phyloP scores from a whole-genome alignment of 2,797 vertebrate genomes.

The Enteromius fasciolatus region DNA sequence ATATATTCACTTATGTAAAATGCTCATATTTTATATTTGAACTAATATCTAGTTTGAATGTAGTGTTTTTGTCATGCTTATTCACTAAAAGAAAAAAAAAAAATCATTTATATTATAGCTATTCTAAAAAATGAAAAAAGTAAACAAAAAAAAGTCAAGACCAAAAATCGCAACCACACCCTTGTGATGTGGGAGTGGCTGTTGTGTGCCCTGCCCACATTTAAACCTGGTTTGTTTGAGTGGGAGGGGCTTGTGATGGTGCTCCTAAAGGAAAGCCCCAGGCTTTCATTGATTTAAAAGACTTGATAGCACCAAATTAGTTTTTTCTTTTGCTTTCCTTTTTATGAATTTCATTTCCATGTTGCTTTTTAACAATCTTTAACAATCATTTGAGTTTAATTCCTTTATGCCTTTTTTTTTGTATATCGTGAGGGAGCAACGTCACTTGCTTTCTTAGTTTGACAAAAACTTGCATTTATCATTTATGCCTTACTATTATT shows the following conservation, averaged over 20 bases:
- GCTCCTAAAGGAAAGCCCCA: conserved; percentile 60
- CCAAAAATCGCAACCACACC: conserved; percentile 82
- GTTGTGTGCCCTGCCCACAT: conserved; percentile 56
- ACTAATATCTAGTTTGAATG: conserved; percentile 86
- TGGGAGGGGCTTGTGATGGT: conserved; percentile 59
- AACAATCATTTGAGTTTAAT: conserved; percentile 77
- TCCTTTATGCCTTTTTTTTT: conserved; percentile 76
- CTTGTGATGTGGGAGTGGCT: conserved; percentile 66
- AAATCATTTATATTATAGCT: conserved; percentile 75
- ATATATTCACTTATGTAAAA: conserved; percentile 77
- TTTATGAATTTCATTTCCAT: conserved; percentile 74
- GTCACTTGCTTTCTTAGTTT: conserved; percentile 84
- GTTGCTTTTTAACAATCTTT: conserved; percentile 69
- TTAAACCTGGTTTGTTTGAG: conserved; percentile 53
- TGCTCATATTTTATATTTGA: conserved; percentile 86
- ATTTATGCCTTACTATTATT: conserved; percentile 83
- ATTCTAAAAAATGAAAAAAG: conserved; percentile 69
- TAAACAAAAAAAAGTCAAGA: conserved; percentile 74
- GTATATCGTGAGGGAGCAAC: conserved; percentile 76
- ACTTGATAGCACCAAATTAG: conserved; percentile 69
- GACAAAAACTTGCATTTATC: conserved; percentile 77
- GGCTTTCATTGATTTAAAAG: conserved; percentile 64
- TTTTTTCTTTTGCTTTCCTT: conserved; percentile 51
- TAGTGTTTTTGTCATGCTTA: conserved; percentile 84
- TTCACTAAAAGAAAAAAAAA: conserved; percentile 73